Evolutionary conservation across 2,113 vertebrate genomes (phyloP).

Genomic region (Campylorhamphus procurvoides): DNA sequence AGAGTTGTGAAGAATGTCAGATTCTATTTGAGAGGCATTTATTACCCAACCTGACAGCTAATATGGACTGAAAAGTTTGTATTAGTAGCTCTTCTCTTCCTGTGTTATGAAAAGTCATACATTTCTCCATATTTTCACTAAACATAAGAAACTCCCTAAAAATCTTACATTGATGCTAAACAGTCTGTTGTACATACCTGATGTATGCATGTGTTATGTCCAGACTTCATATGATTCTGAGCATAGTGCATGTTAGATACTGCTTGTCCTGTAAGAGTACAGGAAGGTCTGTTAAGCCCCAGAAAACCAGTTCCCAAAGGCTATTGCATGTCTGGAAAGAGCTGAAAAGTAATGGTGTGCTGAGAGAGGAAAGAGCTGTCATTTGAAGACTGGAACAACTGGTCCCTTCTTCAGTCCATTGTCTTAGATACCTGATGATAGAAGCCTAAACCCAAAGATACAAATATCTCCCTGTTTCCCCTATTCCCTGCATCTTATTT

Average conservation of each 20-base stretch:
- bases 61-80: neutral
- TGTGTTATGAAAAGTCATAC: neutral
- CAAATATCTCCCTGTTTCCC: neutral
- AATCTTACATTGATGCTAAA: neutral
- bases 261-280: neutral
- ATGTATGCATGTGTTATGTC: neutral
- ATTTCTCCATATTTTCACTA: neutral
- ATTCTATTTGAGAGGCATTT: neutral
- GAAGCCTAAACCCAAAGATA: neutral
- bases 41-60: neutral
- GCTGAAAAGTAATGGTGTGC: neutral
- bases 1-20: neutral
- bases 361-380: neutral
- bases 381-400: neutral
- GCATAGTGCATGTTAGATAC: neutral
- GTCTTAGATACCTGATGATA: neutral
- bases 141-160: rapidly evolving
- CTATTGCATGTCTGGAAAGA: neutral
- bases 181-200: rapidly evolving
- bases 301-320: neutral
- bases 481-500: neutral
- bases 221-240: neutral
- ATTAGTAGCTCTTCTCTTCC: neutral
- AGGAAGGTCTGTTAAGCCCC: neutral
- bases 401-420: neutral